A percentile compares a stretch with the other conserved stretches of the same genome.
Conservation (phyloP, 1,140 invertebrate genomes). For the Marisa cornuarietis region DNA sequence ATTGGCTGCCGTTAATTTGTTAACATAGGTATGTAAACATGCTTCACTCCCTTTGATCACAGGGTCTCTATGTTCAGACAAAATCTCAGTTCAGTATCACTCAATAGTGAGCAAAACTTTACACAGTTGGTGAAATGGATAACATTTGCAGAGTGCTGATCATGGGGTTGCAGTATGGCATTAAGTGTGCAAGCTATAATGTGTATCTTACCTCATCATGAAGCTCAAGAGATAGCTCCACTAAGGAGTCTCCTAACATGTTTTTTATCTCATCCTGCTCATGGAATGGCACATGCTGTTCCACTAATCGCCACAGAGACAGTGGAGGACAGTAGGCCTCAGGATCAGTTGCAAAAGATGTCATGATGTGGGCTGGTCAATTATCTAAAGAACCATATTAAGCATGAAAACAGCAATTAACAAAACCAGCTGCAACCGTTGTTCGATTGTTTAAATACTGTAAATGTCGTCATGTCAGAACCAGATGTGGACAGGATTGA, state of each 20-base stretch:
- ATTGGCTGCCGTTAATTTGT: no score
- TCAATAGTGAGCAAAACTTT: no score
- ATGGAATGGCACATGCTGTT: slow-evolving; percentile 51
- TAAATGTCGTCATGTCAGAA: no score
- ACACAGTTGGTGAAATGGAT: no score
- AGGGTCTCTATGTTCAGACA: no score
- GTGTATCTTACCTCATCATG: slow-evolving; percentile 52
- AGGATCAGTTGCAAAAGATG: slow-evolving; percentile 44
- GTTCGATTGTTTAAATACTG: not conserved
- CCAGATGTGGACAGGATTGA: not conserved
- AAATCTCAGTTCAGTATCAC: no score
- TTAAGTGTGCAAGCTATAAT: not conserved
- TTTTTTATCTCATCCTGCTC: slow-evolving; percentile 60
- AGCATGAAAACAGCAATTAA: not conserved
- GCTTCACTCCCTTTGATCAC: no score
- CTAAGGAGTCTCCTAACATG: slow-evolving; percentile 57
- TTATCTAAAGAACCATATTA: not conserved
- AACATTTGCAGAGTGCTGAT: no score
- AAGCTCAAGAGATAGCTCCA: slow-evolving; percentile 60
- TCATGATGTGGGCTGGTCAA: not conserved
- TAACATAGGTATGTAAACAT: no score
- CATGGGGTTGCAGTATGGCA: not conserved
- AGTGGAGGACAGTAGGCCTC: slow-evolving; percentile 55
- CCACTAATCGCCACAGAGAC: slow-evolving; percentile 58
- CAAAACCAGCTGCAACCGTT: no score